Evolutionary conservation across 2,113 vertebrate species (phyloP).

Genomic region (Lasiurus cinereus): DNA sequence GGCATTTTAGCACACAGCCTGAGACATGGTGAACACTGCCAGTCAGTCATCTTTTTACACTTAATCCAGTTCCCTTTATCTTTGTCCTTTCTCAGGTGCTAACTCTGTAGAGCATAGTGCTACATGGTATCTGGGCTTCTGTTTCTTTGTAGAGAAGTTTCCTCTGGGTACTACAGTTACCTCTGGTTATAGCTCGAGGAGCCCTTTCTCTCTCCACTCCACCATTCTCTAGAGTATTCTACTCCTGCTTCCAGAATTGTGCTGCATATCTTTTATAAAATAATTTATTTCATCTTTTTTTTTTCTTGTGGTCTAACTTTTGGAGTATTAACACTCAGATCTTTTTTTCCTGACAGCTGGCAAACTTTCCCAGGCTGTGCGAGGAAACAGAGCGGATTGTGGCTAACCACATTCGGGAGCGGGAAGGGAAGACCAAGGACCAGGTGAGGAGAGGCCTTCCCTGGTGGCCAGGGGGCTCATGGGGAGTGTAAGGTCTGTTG

Average conservation of each 20-base stretch:
- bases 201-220: neutral
- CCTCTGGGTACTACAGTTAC: neutral
- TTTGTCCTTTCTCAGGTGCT: neutral
- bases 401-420: slow-evolving; percentile 92
- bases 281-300: neutral
- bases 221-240: neutral
- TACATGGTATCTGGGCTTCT: neutral
- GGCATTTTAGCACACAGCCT: neutral
- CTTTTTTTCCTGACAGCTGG: slow-evolving; percentile 88
- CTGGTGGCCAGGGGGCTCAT: too few species aligned
- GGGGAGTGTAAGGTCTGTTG: neutral
- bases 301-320: neutral
- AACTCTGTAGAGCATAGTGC: neutral
- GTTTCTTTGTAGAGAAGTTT: neutral
- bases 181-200: neutral
- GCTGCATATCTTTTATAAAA: neutral
- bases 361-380: slow-evolving; percentile 92
- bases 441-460: slow-evolving; percentile 88
- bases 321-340: slow-evolving; percentile 35
- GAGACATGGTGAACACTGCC: neutral
- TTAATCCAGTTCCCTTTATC: neutral
- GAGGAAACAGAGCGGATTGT: slow-evolving; percentile 95
- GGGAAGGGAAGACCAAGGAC: slow-evolving; percentile 94
- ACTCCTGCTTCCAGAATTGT: slow-evolving; percentile 21
- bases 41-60: neutral